Conservation (phyloP, 2,797 vertebrate genomes). For the Denticeps clupeoides region DNA sequence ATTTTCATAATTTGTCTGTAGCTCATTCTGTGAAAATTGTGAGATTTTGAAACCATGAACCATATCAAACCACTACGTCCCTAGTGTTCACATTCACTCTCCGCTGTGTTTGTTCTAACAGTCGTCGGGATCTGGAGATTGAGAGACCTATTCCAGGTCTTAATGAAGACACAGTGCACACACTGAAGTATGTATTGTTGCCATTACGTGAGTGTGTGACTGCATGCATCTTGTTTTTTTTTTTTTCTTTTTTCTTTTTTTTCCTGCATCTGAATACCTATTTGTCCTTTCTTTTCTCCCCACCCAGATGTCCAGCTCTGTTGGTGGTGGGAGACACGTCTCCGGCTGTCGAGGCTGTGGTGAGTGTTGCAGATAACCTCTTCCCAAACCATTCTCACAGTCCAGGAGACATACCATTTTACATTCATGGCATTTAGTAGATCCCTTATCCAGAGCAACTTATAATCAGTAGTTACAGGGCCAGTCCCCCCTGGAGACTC, state of each 20-base stretch:
- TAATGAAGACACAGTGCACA: constrained; percentile 65
- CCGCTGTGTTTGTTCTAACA: constrained; percentile 32
- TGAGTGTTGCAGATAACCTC: constrained; percentile 48
- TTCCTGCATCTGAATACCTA: constrained; percentile 4
- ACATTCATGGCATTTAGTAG: too few species aligned
- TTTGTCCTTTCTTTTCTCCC: background rate
- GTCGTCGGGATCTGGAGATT: constrained; percentile 80
- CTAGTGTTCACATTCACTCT: background rate
- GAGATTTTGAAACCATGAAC: too few species aligned
- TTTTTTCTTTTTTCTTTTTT: background rate
- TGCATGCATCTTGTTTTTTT: constrained; percentile 5
- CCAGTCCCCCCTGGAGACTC: too few species aligned
- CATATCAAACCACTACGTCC: too few species aligned
- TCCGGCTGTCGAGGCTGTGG: constrained; percentile 86
- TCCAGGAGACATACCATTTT: too few species aligned
- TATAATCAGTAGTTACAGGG: too few species aligned
- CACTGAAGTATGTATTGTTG: constrained; percentile 73
- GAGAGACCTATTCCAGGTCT: constrained; percentile 73
- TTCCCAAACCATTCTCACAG: constrained; percentile 13
- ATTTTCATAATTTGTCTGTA: too few species aligned
- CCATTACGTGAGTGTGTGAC: too few species aligned
- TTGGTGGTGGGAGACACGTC: constrained; percentile 87
- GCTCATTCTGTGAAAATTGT: too few species aligned
- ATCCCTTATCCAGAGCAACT: too few species aligned
- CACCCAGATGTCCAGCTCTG: constrained; percentile 72